phyloP scores from a whole-genome alignment of 2,888 invertebrate species.

The Julus scandinavius region DNA sequence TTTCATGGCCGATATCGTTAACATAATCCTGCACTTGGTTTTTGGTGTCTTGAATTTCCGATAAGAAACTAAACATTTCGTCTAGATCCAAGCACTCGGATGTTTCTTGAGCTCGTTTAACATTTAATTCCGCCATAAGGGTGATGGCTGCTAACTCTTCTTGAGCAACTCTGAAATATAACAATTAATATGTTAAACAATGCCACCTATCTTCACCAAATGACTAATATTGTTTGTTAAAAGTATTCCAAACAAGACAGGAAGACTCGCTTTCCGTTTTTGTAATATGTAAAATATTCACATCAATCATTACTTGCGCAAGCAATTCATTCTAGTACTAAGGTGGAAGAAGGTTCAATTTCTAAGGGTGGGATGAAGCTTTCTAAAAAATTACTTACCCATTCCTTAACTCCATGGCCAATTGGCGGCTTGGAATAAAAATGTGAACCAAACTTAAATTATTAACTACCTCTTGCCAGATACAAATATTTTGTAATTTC shows the following conservation, averaged over 20 bases:
- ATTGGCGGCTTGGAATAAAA: slow-evolving; percentile 52
- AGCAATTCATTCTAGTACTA: not conserved
- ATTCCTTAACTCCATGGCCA: slow-evolving; percentile 45
- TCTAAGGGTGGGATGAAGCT: not conserved
- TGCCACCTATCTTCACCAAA: not conserved
- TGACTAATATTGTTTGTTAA: not conserved
- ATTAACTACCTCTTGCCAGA: not conserved
- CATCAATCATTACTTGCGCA: not conserved
- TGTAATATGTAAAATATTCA: not conserved
- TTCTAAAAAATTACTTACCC: slow-evolving; percentile 49
- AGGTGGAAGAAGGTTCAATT: not conserved
- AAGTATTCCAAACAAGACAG: no score
- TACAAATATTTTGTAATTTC: not conserved
- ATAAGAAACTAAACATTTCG: slow-evolving; percentile 88
- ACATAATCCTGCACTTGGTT: slow-evolving; percentile 76
- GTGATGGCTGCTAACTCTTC: slow-evolving; percentile 73
- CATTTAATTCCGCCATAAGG: slow-evolving; percentile 78
- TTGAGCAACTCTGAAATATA: slow-evolving; percentile 60
- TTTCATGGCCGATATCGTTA: slow-evolving; percentile 61
- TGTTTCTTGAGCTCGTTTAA: slow-evolving; percentile 68
- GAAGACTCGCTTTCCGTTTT: not conserved
- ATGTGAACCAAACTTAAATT: slow-evolving; percentile 44
- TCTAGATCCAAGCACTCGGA: slow-evolving; percentile 78
- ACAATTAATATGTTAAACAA: not conserved
- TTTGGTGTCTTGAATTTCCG: slow-evolving; percentile 74